These are phyloP conservation scores for Prinia subflava DNA, from an alignment of 2,113 vertebrate species.

Conservation along the genomic window DNA sequence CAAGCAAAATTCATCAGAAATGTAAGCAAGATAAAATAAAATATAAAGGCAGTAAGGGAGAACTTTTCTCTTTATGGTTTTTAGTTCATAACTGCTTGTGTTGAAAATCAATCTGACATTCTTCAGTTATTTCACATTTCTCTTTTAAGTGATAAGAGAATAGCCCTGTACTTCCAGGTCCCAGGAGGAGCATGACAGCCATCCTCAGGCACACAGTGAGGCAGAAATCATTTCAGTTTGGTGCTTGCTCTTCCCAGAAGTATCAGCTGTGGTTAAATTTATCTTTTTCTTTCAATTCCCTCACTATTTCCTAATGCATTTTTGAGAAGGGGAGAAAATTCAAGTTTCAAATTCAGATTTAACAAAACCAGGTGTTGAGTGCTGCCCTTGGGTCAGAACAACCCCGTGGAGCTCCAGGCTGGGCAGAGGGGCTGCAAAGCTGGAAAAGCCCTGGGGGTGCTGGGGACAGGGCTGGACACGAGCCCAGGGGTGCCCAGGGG, in stretches of 20 bases:
- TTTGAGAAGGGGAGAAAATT: neutral
- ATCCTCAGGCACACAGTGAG: neutral
- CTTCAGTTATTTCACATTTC: neutral
- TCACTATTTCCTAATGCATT: neutral
- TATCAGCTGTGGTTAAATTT: neutral
- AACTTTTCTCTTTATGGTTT: neutral
- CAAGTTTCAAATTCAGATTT: neutral
- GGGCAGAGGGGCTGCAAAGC: neutral
- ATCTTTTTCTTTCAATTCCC: neutral
- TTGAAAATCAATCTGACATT: neutral
- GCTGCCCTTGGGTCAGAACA: neutral
- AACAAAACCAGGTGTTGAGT: fast-evolving
- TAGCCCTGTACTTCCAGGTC: neutral
- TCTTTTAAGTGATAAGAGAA: neutral
- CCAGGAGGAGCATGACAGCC: neutral
- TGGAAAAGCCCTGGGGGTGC: neutral
- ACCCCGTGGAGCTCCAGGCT: neutral
- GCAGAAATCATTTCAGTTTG: neutral
- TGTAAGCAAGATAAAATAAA: neutral
- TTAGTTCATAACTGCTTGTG: neutral
- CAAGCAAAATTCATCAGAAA: neutral
- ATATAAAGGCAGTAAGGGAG: neutral
- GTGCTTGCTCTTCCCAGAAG: neutral
- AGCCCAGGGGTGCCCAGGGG: neutral
- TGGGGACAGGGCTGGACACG: neutral